Conservation (phyloP, 2,888 invertebrate genomes). For the Petrolisthes manimaculis region DNA sequence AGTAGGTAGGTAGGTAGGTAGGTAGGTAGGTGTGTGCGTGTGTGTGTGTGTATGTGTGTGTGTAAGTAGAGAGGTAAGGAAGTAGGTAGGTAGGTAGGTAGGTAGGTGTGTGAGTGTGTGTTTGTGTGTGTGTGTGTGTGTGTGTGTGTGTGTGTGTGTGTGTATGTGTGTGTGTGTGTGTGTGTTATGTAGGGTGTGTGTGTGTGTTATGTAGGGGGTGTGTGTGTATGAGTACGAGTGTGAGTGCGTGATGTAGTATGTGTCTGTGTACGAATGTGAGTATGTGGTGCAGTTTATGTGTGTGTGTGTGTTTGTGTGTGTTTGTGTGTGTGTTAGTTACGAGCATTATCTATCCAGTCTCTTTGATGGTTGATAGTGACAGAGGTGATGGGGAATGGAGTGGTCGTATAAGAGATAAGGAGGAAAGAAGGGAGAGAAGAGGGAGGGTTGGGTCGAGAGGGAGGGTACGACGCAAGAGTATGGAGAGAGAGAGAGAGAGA, state of each 20-base stretch:
- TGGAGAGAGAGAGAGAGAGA: conserved; percentile 11
- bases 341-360: background rate
- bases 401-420: background rate
- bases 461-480: background rate
- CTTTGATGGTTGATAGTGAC: no score
- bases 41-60: background rate
- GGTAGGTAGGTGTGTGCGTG: background rate
- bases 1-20: no score
- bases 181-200: no score
- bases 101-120: no score
- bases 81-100: no score
- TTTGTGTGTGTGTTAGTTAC: conserved; percentile 10
- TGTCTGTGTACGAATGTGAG: background rate
- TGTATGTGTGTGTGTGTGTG: conserved; percentile 22
- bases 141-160: conserved; percentile 22
- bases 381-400: no score
- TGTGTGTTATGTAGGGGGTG: background rate
- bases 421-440: background rate
- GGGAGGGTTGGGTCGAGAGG: background rate
- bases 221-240: background rate
- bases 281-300: background rate
- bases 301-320: conserved; percentile 19
- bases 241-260: background rate
- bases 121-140: background rate
- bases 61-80: no score